Percentiles rank a stretch among this genome's conserved stretches.
phyloP scores from a whole-genome alignment of 2,888 invertebrate genomes.

The Nomada fucata region DNA sequence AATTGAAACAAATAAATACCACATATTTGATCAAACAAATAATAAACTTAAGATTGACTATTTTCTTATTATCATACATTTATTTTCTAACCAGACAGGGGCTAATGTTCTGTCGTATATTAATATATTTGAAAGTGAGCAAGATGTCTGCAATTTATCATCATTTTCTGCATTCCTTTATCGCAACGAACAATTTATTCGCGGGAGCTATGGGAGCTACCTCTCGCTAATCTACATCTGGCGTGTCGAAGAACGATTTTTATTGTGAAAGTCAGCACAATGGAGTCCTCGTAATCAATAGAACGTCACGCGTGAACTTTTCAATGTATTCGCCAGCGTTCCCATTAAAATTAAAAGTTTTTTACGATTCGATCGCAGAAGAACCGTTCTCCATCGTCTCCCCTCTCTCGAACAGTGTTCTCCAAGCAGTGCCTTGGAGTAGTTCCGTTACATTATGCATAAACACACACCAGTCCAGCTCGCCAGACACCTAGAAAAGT shows the following conservation, averaged over 20 bases:
- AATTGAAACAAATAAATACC: no score
- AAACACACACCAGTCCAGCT: conserved; percentile 31
- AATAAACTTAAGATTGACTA: no score
- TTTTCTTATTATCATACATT: no score
- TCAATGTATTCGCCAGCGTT: conserved; percentile 2
- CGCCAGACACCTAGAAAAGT: conserved; percentile 27
- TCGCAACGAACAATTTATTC: conserved; percentile 1
- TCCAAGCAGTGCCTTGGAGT: conserved; percentile 36
- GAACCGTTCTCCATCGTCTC: conserved; percentile 39
- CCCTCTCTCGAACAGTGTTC: conserved; percentile 13
- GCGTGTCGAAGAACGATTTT: conserved; percentile 18
- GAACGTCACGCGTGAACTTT: conserved; percentile 26
- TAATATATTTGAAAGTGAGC: no score
- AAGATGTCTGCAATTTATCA: neutral
- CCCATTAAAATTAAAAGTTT: conserved; percentile 34
- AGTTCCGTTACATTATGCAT: conserved; percentile 57
- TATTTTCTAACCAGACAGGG: no score
- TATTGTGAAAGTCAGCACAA: conserved; percentile 31
- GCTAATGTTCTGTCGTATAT: neutral
- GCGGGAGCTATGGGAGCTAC: neutral
- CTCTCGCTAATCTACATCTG: conserved; percentile 17
- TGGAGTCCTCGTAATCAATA: neutral
- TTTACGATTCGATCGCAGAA: conserved; percentile 32
- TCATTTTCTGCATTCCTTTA: neutral
- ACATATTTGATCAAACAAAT: no score